These are phyloP conservation scores for Engystomops pustulosus DNA, from an alignment of 2,113 vertebrate genomes.

Conservation along the genomic window DNA sequence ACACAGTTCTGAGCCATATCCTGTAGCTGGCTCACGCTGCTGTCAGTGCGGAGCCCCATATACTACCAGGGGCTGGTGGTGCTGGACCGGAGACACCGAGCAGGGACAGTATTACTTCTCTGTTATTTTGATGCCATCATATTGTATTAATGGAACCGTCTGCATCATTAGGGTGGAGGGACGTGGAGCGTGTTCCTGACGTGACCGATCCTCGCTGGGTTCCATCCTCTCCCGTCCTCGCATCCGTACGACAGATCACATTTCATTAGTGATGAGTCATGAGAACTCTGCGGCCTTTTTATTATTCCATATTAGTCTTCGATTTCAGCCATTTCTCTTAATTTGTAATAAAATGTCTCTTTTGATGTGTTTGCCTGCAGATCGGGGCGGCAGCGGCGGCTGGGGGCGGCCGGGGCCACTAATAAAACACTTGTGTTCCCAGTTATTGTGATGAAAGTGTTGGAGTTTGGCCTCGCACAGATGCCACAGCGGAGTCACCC, in stretches of 20 bases:
- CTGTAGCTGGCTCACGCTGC: too few species aligned
- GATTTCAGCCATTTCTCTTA: slow-evolving; percentile 25
- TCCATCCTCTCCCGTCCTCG: too few species aligned
- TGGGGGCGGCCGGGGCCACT: slow-evolving; percentile 44
- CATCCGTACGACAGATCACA: not conserved
- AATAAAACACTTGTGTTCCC: slow-evolving; percentile 57
- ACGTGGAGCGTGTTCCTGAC: too few species aligned
- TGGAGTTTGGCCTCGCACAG: slow-evolving; percentile 43
- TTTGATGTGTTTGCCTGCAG: slow-evolving; percentile 18
- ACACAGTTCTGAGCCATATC: too few species aligned
- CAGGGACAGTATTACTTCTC: too few species aligned
- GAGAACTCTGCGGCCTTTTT: not conserved
- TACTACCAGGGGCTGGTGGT: too few species aligned
- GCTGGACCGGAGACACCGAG: too few species aligned
- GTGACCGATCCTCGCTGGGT: too few species aligned
- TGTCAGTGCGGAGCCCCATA: too few species aligned
- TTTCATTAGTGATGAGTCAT: slow-evolving; percentile 19
- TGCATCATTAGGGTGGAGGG: too few species aligned
- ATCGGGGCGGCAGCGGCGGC: not conserved
- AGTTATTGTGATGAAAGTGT: slow-evolving; percentile 54
- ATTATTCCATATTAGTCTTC: slow-evolving; percentile 13
- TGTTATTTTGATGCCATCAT: too few species aligned
- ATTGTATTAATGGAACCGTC: too few species aligned
- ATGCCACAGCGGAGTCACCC: slow-evolving; percentile 54
- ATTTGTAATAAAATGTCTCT: slow-evolving; percentile 34